A percentile compares a stretch with the other conserved stretches of the same genome.
phyloP scores from a whole-genome alignment of 2,888 invertebrate species.

The Tribolium freemani region DNA sequence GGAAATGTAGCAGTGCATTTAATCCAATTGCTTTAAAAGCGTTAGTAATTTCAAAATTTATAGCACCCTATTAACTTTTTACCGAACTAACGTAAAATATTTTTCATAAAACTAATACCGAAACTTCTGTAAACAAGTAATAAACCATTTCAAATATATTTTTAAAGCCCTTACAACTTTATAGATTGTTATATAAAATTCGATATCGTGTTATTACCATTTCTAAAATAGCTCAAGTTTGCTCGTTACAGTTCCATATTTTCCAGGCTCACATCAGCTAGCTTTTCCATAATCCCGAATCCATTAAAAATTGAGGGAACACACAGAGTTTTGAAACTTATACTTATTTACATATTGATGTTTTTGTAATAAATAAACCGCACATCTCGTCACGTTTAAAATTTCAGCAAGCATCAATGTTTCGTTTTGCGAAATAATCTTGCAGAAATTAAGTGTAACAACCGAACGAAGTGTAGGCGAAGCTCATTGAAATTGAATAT shows the following conservation, averaged over 20 bases:
- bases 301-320: conserved; percentile 23
- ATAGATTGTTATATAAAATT: background rate
- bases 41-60: background rate
- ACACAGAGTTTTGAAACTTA: conserved; percentile 3
- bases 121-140: background rate
- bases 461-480: conserved; percentile 10
- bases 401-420: too few species aligned
- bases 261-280: background rate
- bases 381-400: background rate
- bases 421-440: background rate
- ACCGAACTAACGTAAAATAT: background rate
- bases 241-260: background rate
- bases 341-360: conserved; percentile 19
- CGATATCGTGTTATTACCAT: background rate
- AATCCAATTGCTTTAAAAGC: background rate
- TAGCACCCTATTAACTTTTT: background rate
- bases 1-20: background rate
- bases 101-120: background rate
- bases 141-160: background rate
- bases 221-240: background rate
- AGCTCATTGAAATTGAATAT: conserved; percentile 32
- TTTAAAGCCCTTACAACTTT: background rate
- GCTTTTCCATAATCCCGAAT: conserved; percentile 2
- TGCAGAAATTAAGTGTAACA: background rate
- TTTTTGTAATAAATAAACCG: conserved; percentile 6